Conservation (phyloP, 2,888 invertebrate genomes). For the Dolichomitus sp. region DNA sequence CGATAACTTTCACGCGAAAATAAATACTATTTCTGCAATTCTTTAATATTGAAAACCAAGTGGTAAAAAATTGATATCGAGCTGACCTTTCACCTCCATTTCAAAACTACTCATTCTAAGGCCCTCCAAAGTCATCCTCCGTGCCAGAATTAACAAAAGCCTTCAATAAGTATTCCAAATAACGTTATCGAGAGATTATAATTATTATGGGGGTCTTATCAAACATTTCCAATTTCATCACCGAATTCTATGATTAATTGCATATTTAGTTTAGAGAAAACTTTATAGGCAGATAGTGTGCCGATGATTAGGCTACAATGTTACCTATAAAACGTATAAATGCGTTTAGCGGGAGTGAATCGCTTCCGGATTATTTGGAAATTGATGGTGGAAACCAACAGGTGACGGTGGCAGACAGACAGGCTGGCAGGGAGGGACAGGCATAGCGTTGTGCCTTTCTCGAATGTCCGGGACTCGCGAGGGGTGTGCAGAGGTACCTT, state of each 20-base stretch:
- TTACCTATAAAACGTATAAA: slow-evolving; percentile 13
- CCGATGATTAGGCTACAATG: slow-evolving; percentile 1
- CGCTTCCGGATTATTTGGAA: slow-evolving; percentile 71
- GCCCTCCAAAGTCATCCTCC: too few relatives aligned
- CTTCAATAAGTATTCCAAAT: too few relatives aligned
- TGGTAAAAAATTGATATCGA: too few relatives aligned
- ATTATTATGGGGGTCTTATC: not conserved
- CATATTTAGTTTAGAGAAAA: not conserved
- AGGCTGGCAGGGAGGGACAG: slow-evolving; percentile 39
- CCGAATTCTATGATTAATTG: not conserved
- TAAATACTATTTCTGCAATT: too few relatives aligned
- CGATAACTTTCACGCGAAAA: too few relatives aligned
- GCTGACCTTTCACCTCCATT: too few relatives aligned
- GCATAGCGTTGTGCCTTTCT: slow-evolving; percentile 48
- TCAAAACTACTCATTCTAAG: too few relatives aligned
- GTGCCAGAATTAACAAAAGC: too few relatives aligned
- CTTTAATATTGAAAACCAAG: too few relatives aligned
- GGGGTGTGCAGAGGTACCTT: slow-evolving; percentile 51
- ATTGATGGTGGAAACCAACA: slow-evolving; percentile 82
- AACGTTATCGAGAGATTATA: too few relatives aligned
- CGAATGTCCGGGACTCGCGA: slow-evolving; percentile 63
- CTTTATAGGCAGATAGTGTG: not conserved
- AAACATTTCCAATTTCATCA: not conserved
- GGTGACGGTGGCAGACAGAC: slow-evolving; percentile 69
- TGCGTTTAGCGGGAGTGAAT: slow-evolving; percentile 41